phyloP scores from a whole-genome alignment of 2,888 invertebrate genomes.

The Philereme vetulata region DNA sequence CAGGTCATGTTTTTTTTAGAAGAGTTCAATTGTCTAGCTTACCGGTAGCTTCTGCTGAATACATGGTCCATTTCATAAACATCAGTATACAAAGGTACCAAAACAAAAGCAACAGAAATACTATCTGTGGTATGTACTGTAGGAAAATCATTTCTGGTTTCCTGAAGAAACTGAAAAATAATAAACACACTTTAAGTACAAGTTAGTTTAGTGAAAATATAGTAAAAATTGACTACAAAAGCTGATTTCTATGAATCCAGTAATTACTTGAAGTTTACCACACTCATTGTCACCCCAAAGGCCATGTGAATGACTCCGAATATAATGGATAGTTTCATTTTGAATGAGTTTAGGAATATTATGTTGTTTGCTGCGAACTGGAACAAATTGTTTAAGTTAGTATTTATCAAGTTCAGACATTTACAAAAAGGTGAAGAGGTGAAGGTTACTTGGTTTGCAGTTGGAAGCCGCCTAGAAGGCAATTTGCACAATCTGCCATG shows the following conservation, averaged over 20 bases:
- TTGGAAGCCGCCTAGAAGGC: too few relatives aligned
- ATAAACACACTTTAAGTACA: slow-evolving; percentile 18
- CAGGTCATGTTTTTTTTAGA: too few relatives aligned
- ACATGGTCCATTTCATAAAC: slow-evolving; percentile 88
- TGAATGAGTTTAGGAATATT: slow-evolving; percentile 88
- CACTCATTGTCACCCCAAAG: slow-evolving; percentile 87
- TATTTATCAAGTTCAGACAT: background rate
- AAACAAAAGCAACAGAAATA: slow-evolving; percentile 87
- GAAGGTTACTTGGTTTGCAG: too few relatives aligned
- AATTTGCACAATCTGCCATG: too few relatives aligned
- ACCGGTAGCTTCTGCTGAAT: slow-evolving; percentile 71
- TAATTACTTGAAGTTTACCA: slow-evolving; percentile 85
- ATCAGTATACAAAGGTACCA: slow-evolving; percentile 87
- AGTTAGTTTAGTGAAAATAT: slow-evolving; percentile 30
- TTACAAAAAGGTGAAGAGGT: too few relatives aligned
- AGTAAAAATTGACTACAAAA: slow-evolving; percentile 45
- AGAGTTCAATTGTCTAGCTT: slow-evolving; percentile 20
- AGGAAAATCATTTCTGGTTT: slow-evolving; percentile 78
- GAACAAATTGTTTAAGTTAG: slow-evolving; percentile 38
- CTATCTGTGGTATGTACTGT: slow-evolving; percentile 88
- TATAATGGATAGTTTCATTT: slow-evolving; percentile 90
- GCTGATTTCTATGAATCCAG: slow-evolving; percentile 79
- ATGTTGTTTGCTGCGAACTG: slow-evolving; percentile 86
- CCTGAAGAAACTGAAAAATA: slow-evolving; percentile 74
- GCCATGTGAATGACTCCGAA: slow-evolving; percentile 89